Percentiles rank a stretch among this genome's conserved stretches.
Conservation (phyloP, 2,797 vertebrate genomes). For the Astyanax mexicanus region DNA sequence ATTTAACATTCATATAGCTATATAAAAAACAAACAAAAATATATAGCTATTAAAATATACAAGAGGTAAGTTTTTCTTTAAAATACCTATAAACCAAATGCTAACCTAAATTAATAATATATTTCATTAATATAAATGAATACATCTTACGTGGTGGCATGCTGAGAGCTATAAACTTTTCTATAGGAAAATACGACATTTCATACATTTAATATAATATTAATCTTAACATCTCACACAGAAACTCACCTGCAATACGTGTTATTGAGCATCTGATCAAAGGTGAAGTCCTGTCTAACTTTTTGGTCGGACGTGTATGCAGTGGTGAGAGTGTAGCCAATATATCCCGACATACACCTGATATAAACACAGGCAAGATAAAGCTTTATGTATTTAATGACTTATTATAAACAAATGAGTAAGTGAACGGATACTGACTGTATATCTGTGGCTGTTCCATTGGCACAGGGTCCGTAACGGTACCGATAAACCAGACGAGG, state of each 20-base stretch:
- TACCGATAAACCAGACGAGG: constrained; percentile 89
- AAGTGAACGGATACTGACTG: constrained; percentile 73
- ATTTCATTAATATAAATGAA: no score
- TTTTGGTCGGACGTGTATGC: constrained; percentile 72
- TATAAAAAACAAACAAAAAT: no score
- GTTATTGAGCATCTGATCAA: constrained; percentile 38
- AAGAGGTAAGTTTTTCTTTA: no score
- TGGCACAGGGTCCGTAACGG: constrained; percentile 83
- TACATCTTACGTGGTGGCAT: no score
- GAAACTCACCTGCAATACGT: constrained; percentile 87
- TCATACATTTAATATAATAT: no score
- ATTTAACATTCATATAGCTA: no score
- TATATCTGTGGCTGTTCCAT: constrained; percentile 2
- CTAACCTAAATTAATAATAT: no score
- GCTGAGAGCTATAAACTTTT: no score
- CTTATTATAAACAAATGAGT: neutral
- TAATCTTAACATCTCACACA: neutral
- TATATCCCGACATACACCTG: constrained; percentile 89
- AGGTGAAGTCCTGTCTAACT: constrained; percentile 53
- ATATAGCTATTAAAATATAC: no score
- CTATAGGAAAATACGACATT: no score
- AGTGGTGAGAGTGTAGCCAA: constrained; percentile 86
- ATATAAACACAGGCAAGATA: neutral
- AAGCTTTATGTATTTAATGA: neutral
- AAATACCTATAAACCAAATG: no score